phyloP scores from a whole-genome alignment of 1,140 invertebrate species.

The Piezodorus guildinii region DNA sequence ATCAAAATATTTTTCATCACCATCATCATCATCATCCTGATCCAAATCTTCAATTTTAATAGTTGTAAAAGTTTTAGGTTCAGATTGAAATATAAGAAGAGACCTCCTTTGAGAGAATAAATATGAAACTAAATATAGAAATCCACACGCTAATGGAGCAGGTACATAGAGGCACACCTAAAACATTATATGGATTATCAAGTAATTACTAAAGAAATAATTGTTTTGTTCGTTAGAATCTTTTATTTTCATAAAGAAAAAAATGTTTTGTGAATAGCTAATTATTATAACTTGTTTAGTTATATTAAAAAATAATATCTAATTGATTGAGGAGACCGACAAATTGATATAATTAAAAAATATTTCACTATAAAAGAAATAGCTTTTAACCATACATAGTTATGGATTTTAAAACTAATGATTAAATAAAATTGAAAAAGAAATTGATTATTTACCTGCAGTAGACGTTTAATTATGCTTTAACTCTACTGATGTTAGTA shows the following conservation, averaged over 20 bases:
- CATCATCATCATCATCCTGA: conserved; percentile 32
- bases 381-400: too few species aligned
- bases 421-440: too few species aligned
- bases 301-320: too few species aligned
- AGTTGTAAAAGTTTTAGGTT: background rate
- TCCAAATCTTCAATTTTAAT: conserved; percentile 14
- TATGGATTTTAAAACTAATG: too few species aligned
- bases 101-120: conserved; percentile 33
- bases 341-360: too few species aligned
- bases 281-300: too few species aligned
- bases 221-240: too few species aligned
- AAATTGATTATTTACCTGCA: conserved; percentile 50
- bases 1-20: conserved; percentile 35
- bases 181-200: conserved; percentile 16
- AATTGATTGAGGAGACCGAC: too few species aligned
- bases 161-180: conserved; percentile 41
- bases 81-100: conserved; percentile 22
- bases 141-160: conserved; percentile 55
- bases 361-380: too few species aligned
- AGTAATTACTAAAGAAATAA: too few species aligned
- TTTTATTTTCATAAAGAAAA: too few species aligned
- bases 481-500: conserved; percentile 50
- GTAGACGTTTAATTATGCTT: conserved; percentile 82
- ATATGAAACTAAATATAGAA: conserved; percentile 69
- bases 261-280: too few species aligned